Evolutionary conservation across 2,888 invertebrate species (phyloP).

Genomic region (Apamea crenata): DNA sequence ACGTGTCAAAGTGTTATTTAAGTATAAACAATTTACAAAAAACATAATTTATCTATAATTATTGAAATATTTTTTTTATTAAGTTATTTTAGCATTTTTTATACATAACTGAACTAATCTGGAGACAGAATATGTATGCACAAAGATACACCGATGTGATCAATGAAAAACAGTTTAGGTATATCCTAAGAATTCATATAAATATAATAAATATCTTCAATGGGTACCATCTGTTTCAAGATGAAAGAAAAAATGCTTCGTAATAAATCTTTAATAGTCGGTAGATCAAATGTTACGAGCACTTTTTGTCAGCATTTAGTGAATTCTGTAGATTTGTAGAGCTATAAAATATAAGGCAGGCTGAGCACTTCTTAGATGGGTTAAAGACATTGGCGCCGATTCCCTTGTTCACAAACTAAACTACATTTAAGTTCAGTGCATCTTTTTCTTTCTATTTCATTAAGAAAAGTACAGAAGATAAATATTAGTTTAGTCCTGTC

Average conservation of each 20-base stretch:
- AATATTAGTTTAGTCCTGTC: no score
- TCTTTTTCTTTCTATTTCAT: no score
- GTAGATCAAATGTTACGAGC: constrained; percentile 49
- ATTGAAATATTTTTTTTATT: no score
- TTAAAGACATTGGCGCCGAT: background rate
- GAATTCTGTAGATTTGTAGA: constrained; percentile 29
- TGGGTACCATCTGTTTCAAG: constrained; percentile 55
- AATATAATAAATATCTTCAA: constrained; percentile 40
- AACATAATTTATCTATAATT: no score
- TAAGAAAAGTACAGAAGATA: no score
- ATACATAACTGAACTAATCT: background rate
- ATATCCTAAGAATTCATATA: constrained; percentile 24
- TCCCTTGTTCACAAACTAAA: no score
- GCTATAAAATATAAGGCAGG: constrained; percentile 22
- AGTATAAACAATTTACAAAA: background rate
- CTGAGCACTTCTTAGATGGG: no score
- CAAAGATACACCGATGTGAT: constrained; percentile 22
- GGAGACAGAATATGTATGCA: background rate
- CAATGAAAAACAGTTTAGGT: constrained; percentile 27
- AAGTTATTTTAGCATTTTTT: background rate
- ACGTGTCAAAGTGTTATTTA: background rate
- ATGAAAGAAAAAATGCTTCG: constrained; percentile 47
- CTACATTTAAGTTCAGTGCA: no score
- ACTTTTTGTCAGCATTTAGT: constrained; percentile 37
- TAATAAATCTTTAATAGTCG: constrained; percentile 50